phyloP scores from a whole-genome alignment of 2,113 vertebrate genomes.

The Silurus asotus region DNA sequence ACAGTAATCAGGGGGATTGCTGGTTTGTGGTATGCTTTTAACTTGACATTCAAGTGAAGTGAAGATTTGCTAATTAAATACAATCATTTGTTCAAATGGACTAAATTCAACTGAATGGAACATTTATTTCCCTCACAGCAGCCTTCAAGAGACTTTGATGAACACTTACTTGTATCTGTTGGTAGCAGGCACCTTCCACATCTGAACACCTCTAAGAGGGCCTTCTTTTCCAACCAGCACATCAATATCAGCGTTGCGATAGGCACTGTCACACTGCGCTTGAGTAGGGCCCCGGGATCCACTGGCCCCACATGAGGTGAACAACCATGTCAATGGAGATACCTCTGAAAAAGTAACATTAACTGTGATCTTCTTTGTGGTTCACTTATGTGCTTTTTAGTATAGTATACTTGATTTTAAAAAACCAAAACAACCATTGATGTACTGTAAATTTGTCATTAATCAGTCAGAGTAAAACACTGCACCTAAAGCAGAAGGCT shows the following conservation, averaged over 20 bases:
- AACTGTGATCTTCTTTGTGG: background rate
- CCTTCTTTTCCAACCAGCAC: conserved; percentile 79
- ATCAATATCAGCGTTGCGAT: conserved; percentile 77
- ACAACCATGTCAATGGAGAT: conserved; percentile 77
- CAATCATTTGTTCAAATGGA: background rate
- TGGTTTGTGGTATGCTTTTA: no score
- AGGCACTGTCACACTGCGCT: conserved; percentile 82
- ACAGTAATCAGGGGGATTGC: background rate
- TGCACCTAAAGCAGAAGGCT: conserved; percentile 81
- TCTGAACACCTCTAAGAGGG: conserved; percentile 78
- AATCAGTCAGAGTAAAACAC: background rate
- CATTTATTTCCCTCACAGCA: background rate
- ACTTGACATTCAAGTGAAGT: background rate
- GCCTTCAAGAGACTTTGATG: no score
- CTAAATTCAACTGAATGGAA: background rate
- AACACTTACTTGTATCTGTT: conserved; percentile 77
- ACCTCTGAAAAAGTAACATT: conserved; percentile 61
- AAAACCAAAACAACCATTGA: background rate
- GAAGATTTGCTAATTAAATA: background rate
- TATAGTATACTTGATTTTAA: background rate
- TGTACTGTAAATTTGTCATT: background rate
- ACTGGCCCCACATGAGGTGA: conserved; percentile 83
- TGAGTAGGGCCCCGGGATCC: conserved; percentile 82
- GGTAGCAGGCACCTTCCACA: conserved; percentile 81
- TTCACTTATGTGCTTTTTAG: background rate